phyloP scores from a whole-genome alignment of 2,888 invertebrate species.

The Cacoxenus indagator region DNA sequence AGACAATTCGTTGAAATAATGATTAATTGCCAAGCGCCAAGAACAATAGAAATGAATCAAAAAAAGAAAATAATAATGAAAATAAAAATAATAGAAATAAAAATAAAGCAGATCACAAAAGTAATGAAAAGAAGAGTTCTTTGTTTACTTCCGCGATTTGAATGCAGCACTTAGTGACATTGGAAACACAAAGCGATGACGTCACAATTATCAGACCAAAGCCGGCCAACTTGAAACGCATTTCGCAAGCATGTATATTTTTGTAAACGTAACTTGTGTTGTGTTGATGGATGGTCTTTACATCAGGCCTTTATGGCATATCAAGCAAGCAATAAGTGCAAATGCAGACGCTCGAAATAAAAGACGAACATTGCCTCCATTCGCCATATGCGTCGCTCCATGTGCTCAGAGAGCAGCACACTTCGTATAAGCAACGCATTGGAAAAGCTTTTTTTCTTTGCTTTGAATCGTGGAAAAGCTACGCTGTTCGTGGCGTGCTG shows the following conservation, averaged over 20 bases:
- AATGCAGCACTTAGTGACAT: neutral
- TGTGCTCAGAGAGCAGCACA: neutral
- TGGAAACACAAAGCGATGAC: slow-evolving; percentile 52
- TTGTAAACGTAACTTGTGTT: too few species aligned
- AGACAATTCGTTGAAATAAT: slow-evolving; percentile 37
- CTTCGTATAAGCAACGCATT: neutral
- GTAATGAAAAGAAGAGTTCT: slow-evolving; percentile 25
- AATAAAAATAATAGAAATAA: slow-evolving; percentile 11
- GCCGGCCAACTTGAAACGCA: neutral
- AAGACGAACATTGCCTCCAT: too few species aligned
- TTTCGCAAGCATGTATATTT: neutral
- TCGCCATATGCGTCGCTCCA: neutral
- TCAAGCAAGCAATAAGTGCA: neutral
- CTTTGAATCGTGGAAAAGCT: neutral
- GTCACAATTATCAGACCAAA: too few species aligned
- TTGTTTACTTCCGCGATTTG: slow-evolving; percentile 56
- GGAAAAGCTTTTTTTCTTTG: neutral
- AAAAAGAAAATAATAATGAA: neutral
- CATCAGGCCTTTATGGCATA: too few species aligned
- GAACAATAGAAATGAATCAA: neutral
- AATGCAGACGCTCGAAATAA: too few species aligned
- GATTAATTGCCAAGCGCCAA: slow-evolving; percentile 34
- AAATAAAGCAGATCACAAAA: neutral
- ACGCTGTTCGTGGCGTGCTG: neutral
- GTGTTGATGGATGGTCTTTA: too few species aligned